A percentile compares a stretch with the other conserved stretches of the same genome.
phyloP scores from a whole-genome alignment of 2,888 invertebrate species.

The Thalpophila matura region DNA sequence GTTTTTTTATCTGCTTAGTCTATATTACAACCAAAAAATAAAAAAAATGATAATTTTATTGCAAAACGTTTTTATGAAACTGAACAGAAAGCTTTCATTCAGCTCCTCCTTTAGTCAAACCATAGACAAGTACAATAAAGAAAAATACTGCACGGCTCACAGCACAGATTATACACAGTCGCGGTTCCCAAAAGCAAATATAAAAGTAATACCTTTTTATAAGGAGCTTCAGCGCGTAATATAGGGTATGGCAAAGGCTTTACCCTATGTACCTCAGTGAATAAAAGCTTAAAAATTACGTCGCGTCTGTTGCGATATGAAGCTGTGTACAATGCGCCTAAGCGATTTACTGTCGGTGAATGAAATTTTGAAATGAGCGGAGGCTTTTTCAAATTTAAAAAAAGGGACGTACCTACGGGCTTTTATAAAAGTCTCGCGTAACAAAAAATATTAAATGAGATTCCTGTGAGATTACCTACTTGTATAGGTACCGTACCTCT shows the following conservation, averaged over 20 bases:
- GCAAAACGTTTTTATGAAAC: neutral
- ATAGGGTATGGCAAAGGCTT: conserved; percentile 7
- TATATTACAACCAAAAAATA: neutral
- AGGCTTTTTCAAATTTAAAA: conserved; percentile 40
- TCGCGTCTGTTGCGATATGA: conserved; percentile 14
- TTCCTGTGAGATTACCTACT: conserved; percentile 47
- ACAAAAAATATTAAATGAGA: conserved; percentile 52
- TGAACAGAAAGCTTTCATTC: conserved; percentile 13
- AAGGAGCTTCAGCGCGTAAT: conserved; percentile 2
- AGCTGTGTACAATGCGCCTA: conserved; percentile 27
- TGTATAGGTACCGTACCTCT: too few species aligned
- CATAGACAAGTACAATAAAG: neutral
- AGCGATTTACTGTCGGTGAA: conserved; percentile 27
- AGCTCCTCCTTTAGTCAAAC: neutral
- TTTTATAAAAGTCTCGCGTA: conserved; percentile 51
- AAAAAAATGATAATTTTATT: neutral
- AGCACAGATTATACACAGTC: conserved; percentile 10
- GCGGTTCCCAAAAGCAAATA: conserved; percentile 7
- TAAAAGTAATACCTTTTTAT: conserved; percentile 13
- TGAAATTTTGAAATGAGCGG: conserved; percentile 43
- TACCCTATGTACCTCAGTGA: conserved; percentile 7
- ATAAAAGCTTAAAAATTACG: conserved; percentile 27
- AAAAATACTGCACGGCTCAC: neutral
- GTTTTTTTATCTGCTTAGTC: neutral
- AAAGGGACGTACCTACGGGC: conserved; percentile 40